phyloP scores from a whole-genome alignment of 1,140 invertebrate species.

The Saccostrea glomerata region DNA sequence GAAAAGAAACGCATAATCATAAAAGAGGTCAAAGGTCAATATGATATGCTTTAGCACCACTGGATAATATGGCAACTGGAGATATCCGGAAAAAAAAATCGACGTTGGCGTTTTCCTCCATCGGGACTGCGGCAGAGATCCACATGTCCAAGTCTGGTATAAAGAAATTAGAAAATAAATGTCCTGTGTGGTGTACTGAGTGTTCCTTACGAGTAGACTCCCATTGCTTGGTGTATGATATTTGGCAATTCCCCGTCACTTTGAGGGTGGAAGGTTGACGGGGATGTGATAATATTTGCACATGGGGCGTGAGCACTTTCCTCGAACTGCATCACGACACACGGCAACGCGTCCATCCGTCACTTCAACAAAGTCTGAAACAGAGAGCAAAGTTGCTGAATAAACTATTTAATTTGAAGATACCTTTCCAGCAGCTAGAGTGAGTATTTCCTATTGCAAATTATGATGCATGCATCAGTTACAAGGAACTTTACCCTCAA shows the following conservation, averaged over 20 bases:
- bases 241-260: constrained; percentile 29
- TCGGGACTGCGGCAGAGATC: not conserved
- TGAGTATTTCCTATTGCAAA: too few species aligned
- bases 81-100: constrained; percentile 12
- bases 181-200: constrained; percentile 28
- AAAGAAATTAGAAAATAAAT: constrained; percentile 22
- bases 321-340: constrained; percentile 94
- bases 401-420: too few species aligned
- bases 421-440: too few species aligned
- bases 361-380: constrained; percentile 94
- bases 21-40: constrained; percentile 21
- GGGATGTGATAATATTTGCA: constrained; percentile 87
- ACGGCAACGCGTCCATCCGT: constrained; percentile 95
- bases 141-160: constrained; percentile 12
- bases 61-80: constrained; percentile 17
- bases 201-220: constrained; percentile 43
- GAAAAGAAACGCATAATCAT: not conserved
- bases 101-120: constrained; percentile 9
- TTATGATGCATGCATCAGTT: too few species aligned
- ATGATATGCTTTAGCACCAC: constrained; percentile 37
- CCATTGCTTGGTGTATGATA: constrained; percentile 40
- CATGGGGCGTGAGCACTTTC: constrained; percentile 91
- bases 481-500: too few species aligned
- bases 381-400: not conserved
- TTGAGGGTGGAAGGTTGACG: constrained; percentile 68